Percentiles rank a stretch among this genome's conserved stretches.
phyloP scores from a whole-genome alignment of 2,113 vertebrate genomes.

The Dasyprocta punctata region DNA sequence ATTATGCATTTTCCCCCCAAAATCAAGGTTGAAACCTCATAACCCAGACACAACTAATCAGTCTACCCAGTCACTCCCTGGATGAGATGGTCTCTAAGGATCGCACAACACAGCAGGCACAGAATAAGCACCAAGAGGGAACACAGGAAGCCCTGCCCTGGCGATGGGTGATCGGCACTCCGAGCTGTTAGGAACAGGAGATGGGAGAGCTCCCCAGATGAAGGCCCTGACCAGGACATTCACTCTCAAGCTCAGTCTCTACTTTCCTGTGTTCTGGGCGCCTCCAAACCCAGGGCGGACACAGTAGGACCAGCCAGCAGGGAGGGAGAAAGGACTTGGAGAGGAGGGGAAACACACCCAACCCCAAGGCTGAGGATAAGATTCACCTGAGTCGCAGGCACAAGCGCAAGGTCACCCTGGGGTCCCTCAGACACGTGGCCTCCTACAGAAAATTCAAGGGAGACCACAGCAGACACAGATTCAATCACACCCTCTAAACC shows the following conservation, averaged over 20 bases:
- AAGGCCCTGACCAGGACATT: not conserved
- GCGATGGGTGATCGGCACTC: not conserved
- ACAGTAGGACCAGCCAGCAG: not conserved
- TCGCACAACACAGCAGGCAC: not conserved
- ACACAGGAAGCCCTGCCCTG: not conserved
- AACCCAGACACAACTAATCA: not conserved
- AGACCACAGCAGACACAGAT: not conserved
- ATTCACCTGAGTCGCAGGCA: not conserved
- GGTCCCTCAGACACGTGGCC: not conserved
- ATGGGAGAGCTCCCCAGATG: not conserved
- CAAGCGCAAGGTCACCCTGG: fast-evolving
- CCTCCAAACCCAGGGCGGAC: not conserved
- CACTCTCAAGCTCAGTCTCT: not conserved
- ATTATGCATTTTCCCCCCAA: not conserved
- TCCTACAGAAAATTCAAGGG: not conserved
- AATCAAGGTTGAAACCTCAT: not conserved
- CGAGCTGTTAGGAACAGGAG: not conserved
- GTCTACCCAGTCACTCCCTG: not conserved
- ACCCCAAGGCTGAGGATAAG: not conserved
- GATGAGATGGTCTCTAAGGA: not conserved
- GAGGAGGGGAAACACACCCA: not conserved
- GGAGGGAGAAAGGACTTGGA: not conserved
- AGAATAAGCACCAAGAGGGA: not conserved
- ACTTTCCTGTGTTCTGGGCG: no score
- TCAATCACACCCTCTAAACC: not conserved